Conservation (phyloP, 2,888 invertebrate genomes). For the Callinectes sapidus region DNA sequence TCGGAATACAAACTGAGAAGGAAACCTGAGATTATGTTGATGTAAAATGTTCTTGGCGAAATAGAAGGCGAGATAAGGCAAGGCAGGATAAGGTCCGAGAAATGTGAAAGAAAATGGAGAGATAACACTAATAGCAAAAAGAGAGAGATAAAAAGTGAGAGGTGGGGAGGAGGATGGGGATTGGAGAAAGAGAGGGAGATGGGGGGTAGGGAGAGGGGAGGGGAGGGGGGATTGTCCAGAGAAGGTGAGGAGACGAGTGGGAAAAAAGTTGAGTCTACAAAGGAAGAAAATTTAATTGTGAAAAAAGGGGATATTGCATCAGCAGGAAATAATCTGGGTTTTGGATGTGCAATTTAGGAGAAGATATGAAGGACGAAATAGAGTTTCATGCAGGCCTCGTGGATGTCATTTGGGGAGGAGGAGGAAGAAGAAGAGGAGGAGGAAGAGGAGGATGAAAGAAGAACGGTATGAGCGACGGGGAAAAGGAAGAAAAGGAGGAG, state of each 20-base stretch:
- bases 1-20: not conserved
- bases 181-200: not conserved
- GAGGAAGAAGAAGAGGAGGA: no score
- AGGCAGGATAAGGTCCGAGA: not conserved
- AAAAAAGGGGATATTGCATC: conserved; percentile 5
- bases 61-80: not conserved
- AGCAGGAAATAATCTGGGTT: conserved; percentile 28
- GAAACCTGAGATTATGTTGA: not conserved
- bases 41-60: not conserved
- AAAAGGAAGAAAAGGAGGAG: not conserved
- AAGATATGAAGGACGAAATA: conserved; percentile 12
- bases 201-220: not conserved
- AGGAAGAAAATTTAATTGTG: conserved; percentile 26
- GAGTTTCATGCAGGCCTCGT: not conserved
- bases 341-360: not conserved
- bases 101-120: not conserved
- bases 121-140: not conserved
- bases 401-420: not conserved
- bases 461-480: not conserved
- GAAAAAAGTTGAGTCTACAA: not conserved
- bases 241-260: not conserved
- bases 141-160: not conserved
- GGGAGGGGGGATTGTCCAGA: not conserved
- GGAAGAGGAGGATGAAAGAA: not conserved
- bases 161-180: not conserved